Conservation (phyloP, 2,888 invertebrate genomes). For the Callyntrura sp. region DNA sequence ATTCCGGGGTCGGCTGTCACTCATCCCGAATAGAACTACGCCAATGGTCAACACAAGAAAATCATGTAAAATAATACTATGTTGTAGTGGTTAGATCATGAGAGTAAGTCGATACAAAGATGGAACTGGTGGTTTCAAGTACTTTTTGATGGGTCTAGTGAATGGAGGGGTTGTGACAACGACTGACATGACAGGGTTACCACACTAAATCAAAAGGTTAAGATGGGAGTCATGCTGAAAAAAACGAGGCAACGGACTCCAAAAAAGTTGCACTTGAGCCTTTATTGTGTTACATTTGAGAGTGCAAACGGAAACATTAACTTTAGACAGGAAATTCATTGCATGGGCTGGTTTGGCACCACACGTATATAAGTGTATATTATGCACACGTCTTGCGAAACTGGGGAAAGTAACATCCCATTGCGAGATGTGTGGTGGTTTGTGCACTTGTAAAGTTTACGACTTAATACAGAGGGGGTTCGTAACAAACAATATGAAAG, state of each 20-base stretch:
- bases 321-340: slow-evolving; percentile 42
- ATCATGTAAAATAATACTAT: not conserved
- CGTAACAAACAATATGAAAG: not conserved
- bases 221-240: slow-evolving; percentile 16
- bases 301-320: slow-evolving; percentile 60
- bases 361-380: not conserved
- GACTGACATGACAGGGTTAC: slow-evolving; percentile 55
- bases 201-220: slow-evolving; percentile 51
- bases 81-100: not conserved
- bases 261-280: slow-evolving; percentile 11
- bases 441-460: slow-evolving; percentile 47
- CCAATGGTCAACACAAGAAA: slow-evolving; percentile 22
- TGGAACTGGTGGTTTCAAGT: not conserved
- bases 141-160: slow-evolving; percentile 41
- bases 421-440: slow-evolving; percentile 17
- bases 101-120: not conserved
- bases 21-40: slow-evolving; percentile 7
- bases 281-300: slow-evolving; percentile 13
- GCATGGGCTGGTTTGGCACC: slow-evolving; percentile 7
- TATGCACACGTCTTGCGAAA: not conserved
- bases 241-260: not conserved
- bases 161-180: not conserved
- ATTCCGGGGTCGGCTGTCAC: slow-evolving; percentile 40
- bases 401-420: not conserved
- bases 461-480: not conserved